Evolutionary conservation across 2,888 invertebrate genomes (phyloP), one percentile per base, ranked within the genome.

Genomic region (Oscheius myriophilus): DNA sequence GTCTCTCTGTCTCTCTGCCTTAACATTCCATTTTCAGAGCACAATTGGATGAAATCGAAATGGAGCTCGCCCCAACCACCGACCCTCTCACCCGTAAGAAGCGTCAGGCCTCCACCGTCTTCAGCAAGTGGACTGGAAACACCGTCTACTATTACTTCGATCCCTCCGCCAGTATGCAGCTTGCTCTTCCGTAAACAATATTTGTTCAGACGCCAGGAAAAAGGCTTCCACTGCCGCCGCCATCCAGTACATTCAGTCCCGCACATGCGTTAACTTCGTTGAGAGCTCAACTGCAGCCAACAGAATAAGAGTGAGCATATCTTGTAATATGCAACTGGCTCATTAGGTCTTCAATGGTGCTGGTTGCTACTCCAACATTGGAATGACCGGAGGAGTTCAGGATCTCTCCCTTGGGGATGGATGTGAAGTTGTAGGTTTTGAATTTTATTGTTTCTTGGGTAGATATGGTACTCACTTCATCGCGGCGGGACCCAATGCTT

Each of bases 361-460:
- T 7, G 76, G 76, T 1, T 76, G 76, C 58, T 76, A 73, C 57
- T 76, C 76, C 11, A 67, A 43, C 21, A 59, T 73, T 9, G 76
- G 76, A 55, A 76, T 73, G 73, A 9, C 69, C 1, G 73, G 73
- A 4, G 73, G 76, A 3, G 70, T 72, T 25, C 76, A 76, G 46
- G 57, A 68, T 14, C 39, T 76, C 3, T 76, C 76, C 9, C 51
- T 76, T 18, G 76, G 72, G n/a, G 68, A 70, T 12, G 76, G 76
- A 3, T 76, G 76, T 67, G 72, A 71, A 49, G 26, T 69, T 43
- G 67, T 73, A 18, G 23, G 67, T 16, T 42, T 7, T 16, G 4
- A 45, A 45, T 4, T 33, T 33, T 6, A 9, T 33, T 33, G 4
- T 3, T 33, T 33, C 9, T 33, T 33, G 9, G 9, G 33, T n/a